A percentile compares a stretch with the other conserved stretches of the same genome.
Conservation (phyloP, 2,797 vertebrate genomes). For the Darevskia nairensis region DNA sequence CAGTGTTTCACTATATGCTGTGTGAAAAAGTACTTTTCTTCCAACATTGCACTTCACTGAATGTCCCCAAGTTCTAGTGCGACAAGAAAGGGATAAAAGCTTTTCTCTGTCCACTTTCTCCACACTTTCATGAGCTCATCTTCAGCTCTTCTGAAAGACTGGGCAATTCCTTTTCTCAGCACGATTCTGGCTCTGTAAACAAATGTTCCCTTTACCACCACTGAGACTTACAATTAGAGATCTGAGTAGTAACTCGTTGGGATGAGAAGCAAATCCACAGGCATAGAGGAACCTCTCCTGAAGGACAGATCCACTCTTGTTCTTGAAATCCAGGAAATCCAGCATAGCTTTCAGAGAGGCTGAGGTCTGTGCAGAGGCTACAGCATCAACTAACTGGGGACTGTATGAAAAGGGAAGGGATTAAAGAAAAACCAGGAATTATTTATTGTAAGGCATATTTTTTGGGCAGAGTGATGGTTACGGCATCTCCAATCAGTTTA, state of each 20-base stretch:
- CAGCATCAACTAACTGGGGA: slow-evolving; percentile 92
- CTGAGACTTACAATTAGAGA: slow-evolving; percentile 87
- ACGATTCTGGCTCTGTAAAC: neutral
- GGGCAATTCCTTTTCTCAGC: neutral
- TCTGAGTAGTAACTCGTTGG: slow-evolving; percentile 87
- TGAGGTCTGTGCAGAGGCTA: slow-evolving; percentile 93
- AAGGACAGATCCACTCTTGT: slow-evolving; percentile 82
- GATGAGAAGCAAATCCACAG: slow-evolving; percentile 94
- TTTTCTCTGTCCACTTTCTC: neutral
- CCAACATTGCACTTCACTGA: too few species aligned
- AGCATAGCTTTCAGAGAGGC: slow-evolving; percentile 89
- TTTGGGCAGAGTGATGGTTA: neutral
- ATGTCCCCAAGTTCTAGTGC: too few species aligned
- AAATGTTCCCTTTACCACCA: neutral
- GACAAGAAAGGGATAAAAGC: neutral
- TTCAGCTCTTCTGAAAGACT: neutral
- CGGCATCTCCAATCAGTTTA: too few species aligned
- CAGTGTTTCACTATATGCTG: too few species aligned
- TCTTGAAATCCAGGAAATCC: slow-evolving; percentile 93
- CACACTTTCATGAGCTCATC: neutral
- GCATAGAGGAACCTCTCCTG: slow-evolving; percentile 98
- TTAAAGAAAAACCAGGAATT: neutral
- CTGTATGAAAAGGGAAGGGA: slow-evolving; percentile 72
- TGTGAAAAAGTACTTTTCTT: too few species aligned
- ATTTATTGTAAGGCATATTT: neutral